Evolutionary conservation across 2,888 invertebrate genomes (phyloP), one percentile per base, ranked within the genome.

Genomic region (Ctenicera cuprea): DNA sequence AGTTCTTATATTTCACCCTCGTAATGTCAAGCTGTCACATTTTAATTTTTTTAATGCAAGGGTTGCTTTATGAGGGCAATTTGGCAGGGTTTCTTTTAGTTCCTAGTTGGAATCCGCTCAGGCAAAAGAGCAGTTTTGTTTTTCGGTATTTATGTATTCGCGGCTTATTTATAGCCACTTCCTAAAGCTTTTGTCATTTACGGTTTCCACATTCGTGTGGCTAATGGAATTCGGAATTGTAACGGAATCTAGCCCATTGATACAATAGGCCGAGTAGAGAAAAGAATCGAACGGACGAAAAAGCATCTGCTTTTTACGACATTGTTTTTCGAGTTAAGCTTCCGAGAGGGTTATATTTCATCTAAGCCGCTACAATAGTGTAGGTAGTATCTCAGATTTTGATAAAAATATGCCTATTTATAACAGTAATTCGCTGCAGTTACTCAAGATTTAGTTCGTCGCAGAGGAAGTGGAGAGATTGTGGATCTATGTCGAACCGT

Each of bases 301-400:
- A 52, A 62, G 38, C 62, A 37, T 71, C 65, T 71, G 65, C 50
- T 61, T 59, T 71, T 71, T 71, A 71, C 59, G 66, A 52, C 71
- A 48, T 54, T 37, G 67, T 67, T 67, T 67, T 57, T 54, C 50
- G 43, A 41, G 65, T 52, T 38, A 65, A 50, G 52, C 48, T 64
- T 52, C 38, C 50, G 30, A 57, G 67, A 43, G 30, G 20, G 67
- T 57, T 57, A 67, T 67, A 57, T 57, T 54, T 67, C 57, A 54
- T 26, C 43, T 67, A 54, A 54, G 43, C 57, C 45, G 26, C 26
- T 22, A 45, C 16, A 16, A 22, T 33, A 33, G 33, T 33, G 33
- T 33, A 5, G 33, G 8, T 9, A 33, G 22, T 45, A 45, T 43
- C 62, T 14, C 43, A 66, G 16, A 54, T 18, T 66, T 66, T 66